Evolutionary conservation across 35 echinoderm and acorn worm genomes (phyloP), one percentile per base, ranked within the genome.

Genomic region (Strongylocentrotus purpuratus): DNA sequence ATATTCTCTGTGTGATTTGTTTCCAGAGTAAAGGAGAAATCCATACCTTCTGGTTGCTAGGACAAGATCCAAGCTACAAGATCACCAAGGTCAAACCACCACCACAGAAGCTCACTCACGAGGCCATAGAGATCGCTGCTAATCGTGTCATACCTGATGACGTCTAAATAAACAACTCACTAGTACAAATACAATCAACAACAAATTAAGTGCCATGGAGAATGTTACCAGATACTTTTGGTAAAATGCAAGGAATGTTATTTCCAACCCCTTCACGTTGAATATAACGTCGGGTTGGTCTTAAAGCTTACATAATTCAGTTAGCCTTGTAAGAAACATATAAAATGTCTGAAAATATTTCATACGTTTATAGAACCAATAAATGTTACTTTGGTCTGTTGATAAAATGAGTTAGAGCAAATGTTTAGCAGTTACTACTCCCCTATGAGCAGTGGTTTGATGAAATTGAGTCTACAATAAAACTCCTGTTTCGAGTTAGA

Each of bases 11-110:
- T 86, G 13, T 33, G 33, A 31, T 33, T 96, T 94, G 28, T 59
- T 90, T 92, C 22, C 92, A 99, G 98, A 97, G 98, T 33, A 99
- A 99, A 94, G 98, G 98, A 58, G 97, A 97, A 71, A 99, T 99
- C 41, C 48, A 95, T 85, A 99, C 98, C 25, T 99, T 95, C 92
- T 99, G 98, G 98, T 50, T 99, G 58, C 78, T 88, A 35, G 97
- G 96, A 92, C 98, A 99, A 94, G 95, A 99, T 70, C 98, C 98
- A 61, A 92, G 86, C 47, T 99, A 99, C 97, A 99, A 96, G 89
- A 96, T 97, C 9, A 95, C 96, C 52, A 95, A 92, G 25, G 93
- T 96, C 11, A 94, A 96, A 46, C 98, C 98, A 33, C 98, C 98
- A 47, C 95, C 97, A 85, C 96, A 99, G 86, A 96, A n/a, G 28